Evolutionary conservation across 2,888 invertebrate genomes (phyloP), one percentile per base, ranked within the genome.

Genomic region (Liopterus haemorrhoidalis): DNA sequence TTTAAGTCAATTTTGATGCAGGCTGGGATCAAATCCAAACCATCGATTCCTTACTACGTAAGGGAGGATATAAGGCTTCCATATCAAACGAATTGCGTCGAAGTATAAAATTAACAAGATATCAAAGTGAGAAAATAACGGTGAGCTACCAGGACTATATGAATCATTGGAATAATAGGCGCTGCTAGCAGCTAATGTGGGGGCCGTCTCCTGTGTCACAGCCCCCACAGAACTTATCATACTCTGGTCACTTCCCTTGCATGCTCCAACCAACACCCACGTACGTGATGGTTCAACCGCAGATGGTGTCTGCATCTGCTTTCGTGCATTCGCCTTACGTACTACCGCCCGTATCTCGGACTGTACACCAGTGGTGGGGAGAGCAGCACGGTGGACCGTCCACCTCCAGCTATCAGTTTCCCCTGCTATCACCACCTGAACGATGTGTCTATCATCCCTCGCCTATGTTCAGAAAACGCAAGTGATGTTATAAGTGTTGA

Each of bases 21-120:
- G 96, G 96, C 59, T 99, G 99, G 99, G 91, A 97, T 78, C 92
- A 93, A 72, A 80, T 90, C 55, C 95, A 97, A 72, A 99, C 99
- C 16, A 94, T 99, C 63, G 97, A 99, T 72, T 94, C 96, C 27
- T 73, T 99, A 50, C 78, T 99, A 52, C 82, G 95, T 56, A 99
- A 99, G 72, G 97, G 96, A 54, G 99, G 99, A 35, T 96, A 84
- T 72, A 92, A 92, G 67, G 89, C 93, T 19, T 70, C 78, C 41
- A 92, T 95, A 52, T 90, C 90, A n/a, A 79, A 81, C 18, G 92
- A 93, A 43, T 74, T 87, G 62, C 80, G 95, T 45, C 82, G 87
- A 60, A 83, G 85, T 65, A 87, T 97, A 65, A 93, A 92, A 70
- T 74, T 97, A 60, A 95, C 94, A 41, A 87, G 95, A 57, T 97